Evolutionary conservation across 2,888 invertebrate species (phyloP).

Genomic region (Pollenia angustigena): DNA sequence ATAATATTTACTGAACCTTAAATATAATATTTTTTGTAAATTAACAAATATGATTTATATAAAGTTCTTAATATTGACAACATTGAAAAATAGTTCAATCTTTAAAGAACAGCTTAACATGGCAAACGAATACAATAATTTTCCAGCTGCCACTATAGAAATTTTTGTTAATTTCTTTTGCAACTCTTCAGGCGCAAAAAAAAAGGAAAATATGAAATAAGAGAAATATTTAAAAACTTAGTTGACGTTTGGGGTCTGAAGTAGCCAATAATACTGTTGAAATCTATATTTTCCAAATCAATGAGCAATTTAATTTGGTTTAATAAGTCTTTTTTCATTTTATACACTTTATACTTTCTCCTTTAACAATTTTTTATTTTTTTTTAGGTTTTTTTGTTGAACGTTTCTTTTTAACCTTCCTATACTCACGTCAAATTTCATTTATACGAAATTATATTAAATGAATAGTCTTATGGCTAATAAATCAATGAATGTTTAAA

Average conservation of each 20-base stretch:
- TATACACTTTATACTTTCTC: not conserved
- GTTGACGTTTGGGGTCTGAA: constrained; percentile 2
- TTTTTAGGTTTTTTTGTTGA: not conserved
- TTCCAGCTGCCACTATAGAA: not conserved
- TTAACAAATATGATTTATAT: not conserved
- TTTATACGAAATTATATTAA: too few species aligned
- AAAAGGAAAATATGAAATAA: not conserved
- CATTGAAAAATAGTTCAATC: not conserved
- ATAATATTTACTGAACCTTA: too few species aligned
- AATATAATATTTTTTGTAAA: not conserved
- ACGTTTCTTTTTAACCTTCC: too few species aligned
- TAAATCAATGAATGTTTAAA: too few species aligned
- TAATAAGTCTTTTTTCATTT: constrained; percentile 21
- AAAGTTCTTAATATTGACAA: not conserved
- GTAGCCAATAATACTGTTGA: constrained; percentile 58
- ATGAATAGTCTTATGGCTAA: too few species aligned
- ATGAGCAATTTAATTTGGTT: constrained; percentile 66
- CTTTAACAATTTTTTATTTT: not conserved
- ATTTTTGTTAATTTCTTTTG: not conserved
- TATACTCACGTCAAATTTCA: too few species aligned
- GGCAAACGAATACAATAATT: too few species aligned
- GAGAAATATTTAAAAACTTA: not conserved
- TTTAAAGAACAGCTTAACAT: too few species aligned
- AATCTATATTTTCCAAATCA: constrained; percentile 68
- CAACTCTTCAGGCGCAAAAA: too few species aligned